Conservation (phyloP, 2,797 vertebrate genomes). For the Catharus ustulatus region DNA sequence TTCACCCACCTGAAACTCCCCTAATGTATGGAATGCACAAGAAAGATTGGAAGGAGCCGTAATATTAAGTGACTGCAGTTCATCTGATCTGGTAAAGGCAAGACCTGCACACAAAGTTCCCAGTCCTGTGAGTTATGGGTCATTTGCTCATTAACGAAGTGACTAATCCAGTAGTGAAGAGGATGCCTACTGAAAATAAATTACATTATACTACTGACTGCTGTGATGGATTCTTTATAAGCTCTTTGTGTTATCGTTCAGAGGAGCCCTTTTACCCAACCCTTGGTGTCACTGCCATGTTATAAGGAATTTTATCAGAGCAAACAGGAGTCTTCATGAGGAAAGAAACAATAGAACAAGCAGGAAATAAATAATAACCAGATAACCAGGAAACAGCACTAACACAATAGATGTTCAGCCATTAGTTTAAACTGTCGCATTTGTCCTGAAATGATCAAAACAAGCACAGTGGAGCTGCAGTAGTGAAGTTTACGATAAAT, state of each 20-base stretch:
- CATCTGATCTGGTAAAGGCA: neutral
- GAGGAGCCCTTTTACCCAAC: conserved; percentile 43
- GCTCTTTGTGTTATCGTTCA: conserved; percentile 38
- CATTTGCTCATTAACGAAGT: conserved; percentile 42
- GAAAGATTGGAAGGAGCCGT: neutral
- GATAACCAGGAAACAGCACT: conserved; percentile 47
- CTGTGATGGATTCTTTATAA: conserved; percentile 54
- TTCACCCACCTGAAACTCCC: neutral
- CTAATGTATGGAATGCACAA: neutral
- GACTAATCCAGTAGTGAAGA: conserved; percentile 37
- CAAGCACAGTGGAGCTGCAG: conserved; percentile 29
- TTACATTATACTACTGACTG: conserved; percentile 15
- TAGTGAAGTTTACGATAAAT: conserved; percentile 52
- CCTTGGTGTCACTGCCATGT: conserved; percentile 44
- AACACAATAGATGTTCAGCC: conserved; percentile 3
- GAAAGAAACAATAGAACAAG: conserved; percentile 64
- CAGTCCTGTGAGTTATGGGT: conserved; percentile 44
- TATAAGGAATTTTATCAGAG: conserved; percentile 67
- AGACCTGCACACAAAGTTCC: neutral
- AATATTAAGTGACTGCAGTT: neutral
- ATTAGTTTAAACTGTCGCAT: conserved; percentile 15
- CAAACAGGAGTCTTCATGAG: conserved; percentile 58
- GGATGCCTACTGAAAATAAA: conserved; percentile 50
- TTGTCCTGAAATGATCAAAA: conserved; percentile 31
- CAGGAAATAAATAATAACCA: conserved; percentile 59